These are phyloP conservation scores for Parus major DNA, from an alignment of 2,113 vertebrate species.

Conservation along the genomic window DNA sequence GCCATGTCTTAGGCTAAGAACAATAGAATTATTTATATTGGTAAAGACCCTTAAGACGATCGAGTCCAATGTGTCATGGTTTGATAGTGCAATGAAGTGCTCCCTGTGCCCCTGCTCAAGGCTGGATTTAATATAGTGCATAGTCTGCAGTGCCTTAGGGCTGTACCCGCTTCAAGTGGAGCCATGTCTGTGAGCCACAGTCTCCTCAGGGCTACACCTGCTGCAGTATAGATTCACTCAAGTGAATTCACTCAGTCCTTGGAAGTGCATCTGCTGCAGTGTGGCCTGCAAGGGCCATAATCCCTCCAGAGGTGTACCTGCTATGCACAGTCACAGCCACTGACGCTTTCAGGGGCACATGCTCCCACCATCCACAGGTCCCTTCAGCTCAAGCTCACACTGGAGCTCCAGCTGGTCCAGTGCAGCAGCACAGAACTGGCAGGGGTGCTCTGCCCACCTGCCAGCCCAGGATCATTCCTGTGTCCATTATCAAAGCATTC, in stretches of 20 bases:
- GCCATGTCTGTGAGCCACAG: no score
- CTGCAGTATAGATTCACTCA: neutral
- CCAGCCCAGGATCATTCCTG: neutral
- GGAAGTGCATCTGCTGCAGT: neutral
- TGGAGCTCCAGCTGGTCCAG: neutral
- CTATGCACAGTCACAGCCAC: neutral
- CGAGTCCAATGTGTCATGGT: fast-evolving
- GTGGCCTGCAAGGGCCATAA: neutral
- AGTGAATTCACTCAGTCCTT: neutral
- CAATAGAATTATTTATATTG: neutral
- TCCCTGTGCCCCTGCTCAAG: neutral
- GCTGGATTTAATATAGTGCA: neutral
- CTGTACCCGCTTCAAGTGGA: neutral
- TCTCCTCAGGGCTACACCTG: neutral
- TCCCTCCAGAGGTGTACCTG: neutral
- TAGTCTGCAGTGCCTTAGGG: neutral
- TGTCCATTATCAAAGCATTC: neutral
- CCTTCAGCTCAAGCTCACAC: neutral
- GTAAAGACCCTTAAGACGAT: neutral
- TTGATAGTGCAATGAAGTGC: neutral
- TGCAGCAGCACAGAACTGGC: neutral
- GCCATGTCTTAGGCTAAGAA: neutral
- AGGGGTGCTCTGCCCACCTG: neutral
- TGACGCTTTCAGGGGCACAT: neutral
- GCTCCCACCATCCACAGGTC: neutral